Evolutionary conservation across 2,888 invertebrate species (phyloP), one percentile per base, ranked within the genome.

Genomic region (Melangyna quadrimaculata): DNA sequence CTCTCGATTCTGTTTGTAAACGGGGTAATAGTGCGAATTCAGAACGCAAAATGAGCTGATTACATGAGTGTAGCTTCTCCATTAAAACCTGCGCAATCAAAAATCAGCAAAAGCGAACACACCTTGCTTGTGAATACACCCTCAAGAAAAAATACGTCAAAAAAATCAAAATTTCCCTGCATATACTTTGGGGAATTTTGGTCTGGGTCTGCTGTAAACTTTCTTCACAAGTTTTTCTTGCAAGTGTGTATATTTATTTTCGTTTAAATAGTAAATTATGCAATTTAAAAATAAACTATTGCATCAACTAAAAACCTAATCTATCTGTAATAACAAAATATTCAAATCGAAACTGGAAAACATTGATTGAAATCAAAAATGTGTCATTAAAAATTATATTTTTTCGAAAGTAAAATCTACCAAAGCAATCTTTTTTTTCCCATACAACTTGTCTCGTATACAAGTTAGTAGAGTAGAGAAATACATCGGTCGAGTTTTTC

Each of bases 371-470:
- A n/a, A 57, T 17, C 12, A 7, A 70, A 71, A 83, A 79, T 83
- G 73, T 67, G 55, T 63, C 55, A 73, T 74, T 55, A 57, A n/a
- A n/a, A n/a, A 53, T 73, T 69, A 48, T 14, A 48, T n/a, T 37
- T 59, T 74, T 83, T 79, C 37, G 74, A 83, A 79, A 83, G 74
- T 79, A 79, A 77, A 79, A 83, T 63, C 70, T 69, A 51, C 59
- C 69, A 55, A 78, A 63, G 61, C 70, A 78, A 63, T 61, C 57
- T 22, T 37, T 37, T 45, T 78, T 63, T 83, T 43, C 69, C 74
- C 65, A 79, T 72, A 79, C 84, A 80, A 84, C 75, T 84, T 84
- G 84, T 72, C 84, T 80, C 84, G 53, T 61, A 80, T 80, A 67
- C 84, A 80, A 72, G 71, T 72, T 63, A 29, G 65, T 45, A 65